phyloP scores from a whole-genome alignment of 2,888 invertebrate genomes.

The Chorisops tibialis region DNA sequence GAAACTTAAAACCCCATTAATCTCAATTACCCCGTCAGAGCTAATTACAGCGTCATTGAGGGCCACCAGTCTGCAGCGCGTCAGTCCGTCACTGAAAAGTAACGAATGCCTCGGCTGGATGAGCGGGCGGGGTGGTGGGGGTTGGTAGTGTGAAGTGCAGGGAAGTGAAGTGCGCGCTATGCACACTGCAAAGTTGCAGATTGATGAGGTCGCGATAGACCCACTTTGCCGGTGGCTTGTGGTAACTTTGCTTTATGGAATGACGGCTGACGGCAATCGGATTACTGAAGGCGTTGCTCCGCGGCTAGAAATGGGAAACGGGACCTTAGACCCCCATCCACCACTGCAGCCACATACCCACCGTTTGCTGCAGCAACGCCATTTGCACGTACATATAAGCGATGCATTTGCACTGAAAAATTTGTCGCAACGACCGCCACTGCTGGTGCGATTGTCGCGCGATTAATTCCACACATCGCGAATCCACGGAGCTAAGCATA shows the following conservation, averaged over 20 bases:
- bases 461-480: slow-evolving; percentile 10
- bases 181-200: background rate
- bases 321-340: no score
- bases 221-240: background rate
- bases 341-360: no score
- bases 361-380: no score
- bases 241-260: no score
- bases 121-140: background rate
- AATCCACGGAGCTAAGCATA: slow-evolving; percentile 1
- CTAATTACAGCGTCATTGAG: slow-evolving; percentile 1
- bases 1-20: slow-evolving; percentile 10
- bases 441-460: background rate
- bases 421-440: no score
- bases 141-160: background rate
- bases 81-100: background rate
- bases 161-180: background rate
- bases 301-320: no score
- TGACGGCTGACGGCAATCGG: no score
- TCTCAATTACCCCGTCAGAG: slow-evolving; percentile 5
- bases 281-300: no score
- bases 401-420: no score
- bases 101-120: background rate
- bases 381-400: no score
- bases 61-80: background rate
- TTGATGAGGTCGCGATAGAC: background rate